Evolutionary conservation across 2,888 invertebrate species (phyloP), one percentile per base, ranked within the genome.

Genomic region (Ephialtes manifestator): DNA sequence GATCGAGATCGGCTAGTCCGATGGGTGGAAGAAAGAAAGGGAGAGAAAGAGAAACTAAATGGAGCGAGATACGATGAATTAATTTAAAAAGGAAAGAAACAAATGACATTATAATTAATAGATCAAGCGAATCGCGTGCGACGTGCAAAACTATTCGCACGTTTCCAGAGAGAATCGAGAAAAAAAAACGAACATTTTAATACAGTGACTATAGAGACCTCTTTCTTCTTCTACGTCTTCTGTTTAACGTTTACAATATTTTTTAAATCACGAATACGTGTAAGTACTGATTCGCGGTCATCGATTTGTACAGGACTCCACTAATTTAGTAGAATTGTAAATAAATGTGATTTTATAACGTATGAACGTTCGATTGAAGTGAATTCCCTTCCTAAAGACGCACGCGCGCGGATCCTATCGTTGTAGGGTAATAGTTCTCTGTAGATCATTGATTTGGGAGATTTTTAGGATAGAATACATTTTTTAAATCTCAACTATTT

Each of bases 331-430:
- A 93, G 90, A 92, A 92, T 92, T 94, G 93, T 93, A 94, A 93
- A 94, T 94, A 94, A 94, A 94, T 92, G 91, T 93, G 92, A 92
- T 93, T 94, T 94, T 94, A 90, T 93, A 93, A 90, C 84, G 90
- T 89, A 88, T 81, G 77, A 13, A 13, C 4, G 24, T 4, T 39
- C 13, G 0, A 24, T 20, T 13, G 58, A 55, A 35, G n/a, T 58
- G n/a, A 24, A 68, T 67, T 60, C 58, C 48, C 35, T 43, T 4
- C 53, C 75, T 60, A 7, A 10, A 48, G 20, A 28, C 28, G 39
- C 65, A 10, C 67, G 43, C 28, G 7, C n/a, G 35, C 20, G 35
- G 3, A 8, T n/a, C 8, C 51, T 39, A 39, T 39, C 10, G 1
- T 2, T 10, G 39, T 39, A 39, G 10, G 39, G 10, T 10, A 39